Evolutionary conservation across 1,140 invertebrate genomes (phyloP).

Genomic region (Achroia grisella): DNA sequence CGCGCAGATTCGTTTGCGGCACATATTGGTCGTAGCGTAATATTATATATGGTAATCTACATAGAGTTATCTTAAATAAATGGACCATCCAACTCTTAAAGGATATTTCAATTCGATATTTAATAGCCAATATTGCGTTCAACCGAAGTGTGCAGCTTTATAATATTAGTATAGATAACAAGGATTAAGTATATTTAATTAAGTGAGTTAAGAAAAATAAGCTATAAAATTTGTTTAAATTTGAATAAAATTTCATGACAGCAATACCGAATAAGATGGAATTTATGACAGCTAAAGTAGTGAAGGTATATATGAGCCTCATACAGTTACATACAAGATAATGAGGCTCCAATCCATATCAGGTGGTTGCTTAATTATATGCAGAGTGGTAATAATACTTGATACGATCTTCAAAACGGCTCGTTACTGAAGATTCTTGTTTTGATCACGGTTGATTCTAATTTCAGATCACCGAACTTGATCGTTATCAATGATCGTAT

Average conservation of each 20-base stretch:
- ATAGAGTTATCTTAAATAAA: no score
- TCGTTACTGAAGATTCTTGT: slow-evolving; percentile 6
- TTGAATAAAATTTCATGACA: slow-evolving; percentile 7
- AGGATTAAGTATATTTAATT: no score
- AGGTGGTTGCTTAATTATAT: not conserved
- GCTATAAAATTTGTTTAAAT: slow-evolving; percentile 15
- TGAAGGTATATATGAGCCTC: not conserved
- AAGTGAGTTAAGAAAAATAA: slow-evolving; percentile 4
- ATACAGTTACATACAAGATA: not conserved
- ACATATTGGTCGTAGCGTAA: no score
- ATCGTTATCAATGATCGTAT: not conserved
- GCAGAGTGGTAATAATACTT: slow-evolving; percentile 9
- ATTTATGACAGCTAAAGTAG: not conserved
- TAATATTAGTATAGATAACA: no score
- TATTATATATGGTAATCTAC: no score
- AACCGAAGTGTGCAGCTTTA: no score
- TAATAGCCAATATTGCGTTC: no score
- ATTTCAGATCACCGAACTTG: not conserved
- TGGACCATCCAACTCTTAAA: no score
- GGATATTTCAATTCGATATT: no score
- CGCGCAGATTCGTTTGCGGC: no score
- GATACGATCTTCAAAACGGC: slow-evolving; percentile 22
- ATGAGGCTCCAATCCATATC: not conserved
- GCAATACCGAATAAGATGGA: slow-evolving; percentile 3
- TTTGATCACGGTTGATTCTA: not conserved